These are phyloP conservation scores for Ictidomys tridecemlineatus DNA, from an alignment of 2,113 vertebrate genomes.

Conservation along the genomic window DNA sequence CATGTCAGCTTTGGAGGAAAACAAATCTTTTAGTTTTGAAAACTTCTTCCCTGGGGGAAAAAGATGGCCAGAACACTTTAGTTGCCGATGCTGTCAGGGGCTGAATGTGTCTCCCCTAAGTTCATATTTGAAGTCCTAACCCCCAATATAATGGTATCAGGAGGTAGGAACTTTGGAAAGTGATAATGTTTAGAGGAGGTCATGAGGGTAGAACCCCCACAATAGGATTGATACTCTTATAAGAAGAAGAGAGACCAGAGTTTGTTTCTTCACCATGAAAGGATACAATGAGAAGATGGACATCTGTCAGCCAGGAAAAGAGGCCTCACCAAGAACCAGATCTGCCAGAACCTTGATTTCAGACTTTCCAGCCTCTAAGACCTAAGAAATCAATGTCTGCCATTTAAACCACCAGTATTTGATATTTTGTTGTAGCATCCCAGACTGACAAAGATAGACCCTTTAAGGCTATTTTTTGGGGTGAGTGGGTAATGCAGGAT, in stretches of 20 bases:
- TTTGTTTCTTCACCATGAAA: background rate
- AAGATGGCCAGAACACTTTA: background rate
- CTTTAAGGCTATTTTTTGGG: background rate
- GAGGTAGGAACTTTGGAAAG: background rate
- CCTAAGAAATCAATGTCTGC: background rate
- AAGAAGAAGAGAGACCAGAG: background rate
- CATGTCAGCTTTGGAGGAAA: background rate
- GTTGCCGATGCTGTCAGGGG: background rate
- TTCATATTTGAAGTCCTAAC: background rate
- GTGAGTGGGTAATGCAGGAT: too few relatives aligned
- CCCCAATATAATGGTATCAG: background rate
- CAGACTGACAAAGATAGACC: background rate
- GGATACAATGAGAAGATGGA: background rate
- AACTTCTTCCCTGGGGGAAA: background rate
- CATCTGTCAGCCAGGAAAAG: background rate
- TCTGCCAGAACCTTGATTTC: background rate
- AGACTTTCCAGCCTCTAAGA: background rate
- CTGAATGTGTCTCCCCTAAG: background rate
- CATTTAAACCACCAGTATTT: background rate
- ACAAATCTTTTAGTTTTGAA: background rate
- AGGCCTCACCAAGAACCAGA: background rate
- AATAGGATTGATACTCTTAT: background rate
- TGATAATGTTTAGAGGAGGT: background rate
- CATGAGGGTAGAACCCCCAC: background rate
- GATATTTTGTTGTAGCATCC: background rate